Base-by-base conservation (phyloP, 2,113 vertebrate species). In the Cephalopterus ornatus region DNA sequence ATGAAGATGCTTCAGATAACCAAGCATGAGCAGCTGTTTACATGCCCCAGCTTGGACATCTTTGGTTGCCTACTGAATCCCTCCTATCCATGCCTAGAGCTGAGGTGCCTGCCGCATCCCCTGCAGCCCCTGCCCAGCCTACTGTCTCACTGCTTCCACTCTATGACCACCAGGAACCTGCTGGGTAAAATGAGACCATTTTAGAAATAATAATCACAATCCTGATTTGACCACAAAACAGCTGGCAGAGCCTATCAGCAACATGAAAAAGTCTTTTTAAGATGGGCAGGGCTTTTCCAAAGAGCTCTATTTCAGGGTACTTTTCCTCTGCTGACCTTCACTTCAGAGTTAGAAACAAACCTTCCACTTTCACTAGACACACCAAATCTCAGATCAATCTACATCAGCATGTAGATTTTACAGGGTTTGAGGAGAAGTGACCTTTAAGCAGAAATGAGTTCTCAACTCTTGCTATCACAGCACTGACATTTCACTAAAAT, bases 391-490 rank as follows among this genome's bases (percentile, higher is more conserved):
- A 5, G 41, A 85, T 91, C 87, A 89, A 68, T 91, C 93, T 71
- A 49, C 35, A 78, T 65, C 61, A 82, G 22, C 56, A 81, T 79
- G 89, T 68, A 89, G 85, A 95, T 91, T 95, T 94, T 92, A 61
- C 71, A 83, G 12, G 3, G 2, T 73, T 70, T 92, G 71, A 93
- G 46, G 27, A 86, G 61, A 96, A 77, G 39, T 41, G 37, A 95
- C 91, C 80, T 96, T 95, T 95, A 87, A 82, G 44, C 24, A 81
- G 70, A 92, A 94, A 91, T n/a, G n/a, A 22, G 6, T 85, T 92
- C 70, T 93, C 76, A 82, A 85, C 80, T 91, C 91, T 37, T 95
- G 65, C 70, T 87, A 49, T 89, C 9, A 2, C 83, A 92, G 68
- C 0, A 0, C 13, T 93, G 77, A 24, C 37, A 89, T 94, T 95